Evolutionary conservation across 2,888 invertebrate genomes (phyloP).

Genomic region (Linyphia triangularis): DNA sequence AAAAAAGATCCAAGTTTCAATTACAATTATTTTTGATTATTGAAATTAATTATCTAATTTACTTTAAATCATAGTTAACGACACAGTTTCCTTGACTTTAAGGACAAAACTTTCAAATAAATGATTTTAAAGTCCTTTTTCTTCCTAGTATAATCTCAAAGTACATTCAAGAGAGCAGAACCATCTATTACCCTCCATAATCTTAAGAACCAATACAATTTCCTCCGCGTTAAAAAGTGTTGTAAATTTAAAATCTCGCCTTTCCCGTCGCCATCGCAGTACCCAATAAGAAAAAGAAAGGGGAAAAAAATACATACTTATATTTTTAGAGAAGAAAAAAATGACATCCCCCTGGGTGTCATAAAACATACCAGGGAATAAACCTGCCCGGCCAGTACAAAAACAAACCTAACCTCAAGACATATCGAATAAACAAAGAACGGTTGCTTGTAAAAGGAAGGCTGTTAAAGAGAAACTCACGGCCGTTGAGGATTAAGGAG

Average conservation of each 20-base stretch:
- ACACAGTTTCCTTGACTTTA: too few relatives aligned
- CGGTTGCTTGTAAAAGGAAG: slow-evolving; percentile 48
- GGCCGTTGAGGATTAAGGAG: slow-evolving; percentile 48
- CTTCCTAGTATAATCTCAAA: slow-evolving; percentile 28
- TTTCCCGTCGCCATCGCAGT: neutral
- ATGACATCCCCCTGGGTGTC: slow-evolving; percentile 48
- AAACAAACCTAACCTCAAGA: slow-evolving; percentile 63
- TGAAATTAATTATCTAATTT: too few relatives aligned
- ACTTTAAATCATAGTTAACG: too few relatives aligned
- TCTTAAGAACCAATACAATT: slow-evolving; percentile 64
- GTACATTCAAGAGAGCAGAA: neutral
- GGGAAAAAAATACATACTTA: slow-evolving; percentile 5
- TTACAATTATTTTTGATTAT: too few relatives aligned
- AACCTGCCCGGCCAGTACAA: slow-evolving; percentile 20
- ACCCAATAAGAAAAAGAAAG: neutral
- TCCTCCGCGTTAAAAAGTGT: slow-evolving; percentile 48
- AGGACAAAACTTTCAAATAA: too few relatives aligned
- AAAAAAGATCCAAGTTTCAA: too few relatives aligned
- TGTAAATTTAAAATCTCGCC: slow-evolving; percentile 66
- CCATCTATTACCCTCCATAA: slow-evolving; percentile 43
- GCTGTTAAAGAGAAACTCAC: slow-evolving; percentile 45
- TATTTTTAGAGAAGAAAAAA: slow-evolving; percentile 55
- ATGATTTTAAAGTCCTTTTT: too few relatives aligned
- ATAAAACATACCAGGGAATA: slow-evolving; percentile 54
- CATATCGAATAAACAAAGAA: slow-evolving; percentile 72